A percentile compares a stretch with the other conserved stretches of the same genome.
These are phyloP conservation scores for Drosophila neonasuta DNA, from an alignment of 2,888 invertebrate species.

Conservation along the genomic window DNA sequence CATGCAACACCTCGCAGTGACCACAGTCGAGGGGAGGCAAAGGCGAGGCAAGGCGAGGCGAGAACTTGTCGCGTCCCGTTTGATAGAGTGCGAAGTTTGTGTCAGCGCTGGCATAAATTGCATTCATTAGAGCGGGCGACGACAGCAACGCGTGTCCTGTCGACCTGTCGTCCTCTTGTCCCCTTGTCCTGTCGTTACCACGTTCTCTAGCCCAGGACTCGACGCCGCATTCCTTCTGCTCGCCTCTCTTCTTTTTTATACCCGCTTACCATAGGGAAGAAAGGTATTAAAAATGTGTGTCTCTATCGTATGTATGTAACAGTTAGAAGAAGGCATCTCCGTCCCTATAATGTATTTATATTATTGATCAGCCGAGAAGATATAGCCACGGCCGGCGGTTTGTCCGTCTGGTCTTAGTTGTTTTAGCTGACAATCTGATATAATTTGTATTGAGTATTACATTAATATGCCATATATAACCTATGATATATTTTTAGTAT, in stretches of 20 bases:
- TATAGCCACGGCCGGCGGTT: no score
- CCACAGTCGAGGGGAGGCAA: background rate
- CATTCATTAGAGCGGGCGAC: conserved; percentile 48
- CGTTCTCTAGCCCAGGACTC: background rate
- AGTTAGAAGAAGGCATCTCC: no score
- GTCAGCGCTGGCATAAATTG: conserved; percentile 54
- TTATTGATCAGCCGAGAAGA: no score
- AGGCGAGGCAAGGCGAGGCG: background rate
- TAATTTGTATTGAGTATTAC: no score
- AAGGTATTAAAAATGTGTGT: no score
- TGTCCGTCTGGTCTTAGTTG: no score
- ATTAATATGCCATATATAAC: no score
- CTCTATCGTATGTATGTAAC: no score
- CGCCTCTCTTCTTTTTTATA: background rate
- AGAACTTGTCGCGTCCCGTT: conserved; percentile 2
- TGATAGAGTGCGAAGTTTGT: conserved; percentile 49
- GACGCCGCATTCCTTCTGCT: background rate
- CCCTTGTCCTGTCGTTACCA: background rate
- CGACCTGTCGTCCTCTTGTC: conserved; percentile 1
- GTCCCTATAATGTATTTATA: no score
- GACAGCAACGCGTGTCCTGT: conserved; percentile 12
- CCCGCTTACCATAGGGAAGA: no score
- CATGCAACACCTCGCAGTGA: background rate
- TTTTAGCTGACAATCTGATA: no score
- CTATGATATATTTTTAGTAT: no score